These are phyloP conservation scores for Temnothorax nylanderi DNA, from an alignment of 1,140 invertebrate genomes.

Conservation along the genomic window DNA sequence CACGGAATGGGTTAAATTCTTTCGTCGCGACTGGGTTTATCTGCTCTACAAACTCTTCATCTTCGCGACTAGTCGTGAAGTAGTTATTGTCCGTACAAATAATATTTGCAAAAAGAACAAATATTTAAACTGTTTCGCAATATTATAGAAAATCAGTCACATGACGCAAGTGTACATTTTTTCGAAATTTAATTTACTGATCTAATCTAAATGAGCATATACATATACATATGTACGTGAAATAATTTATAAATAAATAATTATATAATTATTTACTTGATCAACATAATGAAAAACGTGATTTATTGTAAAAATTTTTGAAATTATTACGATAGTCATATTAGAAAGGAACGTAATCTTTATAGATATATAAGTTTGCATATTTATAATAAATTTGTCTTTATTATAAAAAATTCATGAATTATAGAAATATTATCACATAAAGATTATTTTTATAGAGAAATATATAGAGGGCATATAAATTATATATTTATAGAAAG, in stretches of 20 bases:
- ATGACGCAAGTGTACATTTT: not conserved
- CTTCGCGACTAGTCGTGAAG: not conserved
- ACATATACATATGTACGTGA: too few species aligned
- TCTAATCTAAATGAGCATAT: not conserved
- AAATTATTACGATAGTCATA: not conserved
- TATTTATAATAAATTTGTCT: not conserved
- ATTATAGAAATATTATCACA: not conserved
- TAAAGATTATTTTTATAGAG: not conserved
- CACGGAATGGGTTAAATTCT: not conserved
- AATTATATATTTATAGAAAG: too few species aligned
- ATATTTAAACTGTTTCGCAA: not conserved
- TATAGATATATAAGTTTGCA: not conserved
- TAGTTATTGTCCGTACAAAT: not conserved
- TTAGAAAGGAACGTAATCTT: not conserved
- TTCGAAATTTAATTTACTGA: not conserved
- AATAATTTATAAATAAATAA: not conserved
- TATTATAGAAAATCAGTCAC: not conserved
- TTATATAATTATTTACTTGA: not conserved
- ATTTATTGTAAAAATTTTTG: not conserved
- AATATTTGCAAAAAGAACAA: not conserved
- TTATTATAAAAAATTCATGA: not conserved
- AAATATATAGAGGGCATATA: not conserved
- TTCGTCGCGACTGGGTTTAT: not conserved
- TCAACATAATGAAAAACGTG: too few species aligned
- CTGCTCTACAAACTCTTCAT: not conserved